Evolutionary conservation across 2,113 vertebrate species (phyloP).

Genomic region (Etheostoma cragini): DNA sequence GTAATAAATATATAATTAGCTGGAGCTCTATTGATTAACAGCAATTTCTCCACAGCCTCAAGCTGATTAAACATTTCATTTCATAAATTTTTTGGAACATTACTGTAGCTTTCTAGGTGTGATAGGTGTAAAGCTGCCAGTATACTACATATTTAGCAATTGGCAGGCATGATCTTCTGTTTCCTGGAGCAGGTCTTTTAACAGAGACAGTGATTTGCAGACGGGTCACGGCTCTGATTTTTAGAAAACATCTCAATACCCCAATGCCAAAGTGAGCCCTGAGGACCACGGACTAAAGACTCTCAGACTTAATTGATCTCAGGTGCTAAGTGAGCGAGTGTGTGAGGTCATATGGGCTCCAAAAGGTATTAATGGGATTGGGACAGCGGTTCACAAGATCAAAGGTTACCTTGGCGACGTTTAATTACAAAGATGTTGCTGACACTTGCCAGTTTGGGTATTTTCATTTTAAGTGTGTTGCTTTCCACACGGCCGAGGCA

Average conservation of each 20-base stretch:
- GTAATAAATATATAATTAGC: constrained; percentile 62
- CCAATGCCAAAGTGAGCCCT: too few relatives aligned
- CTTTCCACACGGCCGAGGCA: too few relatives aligned
- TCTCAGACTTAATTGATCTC: too few relatives aligned
- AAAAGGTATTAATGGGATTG: too few relatives aligned
- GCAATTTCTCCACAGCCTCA: constrained; percentile 26
- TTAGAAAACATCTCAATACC: neutral
- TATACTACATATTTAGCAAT: neutral
- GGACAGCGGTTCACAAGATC: too few relatives aligned
- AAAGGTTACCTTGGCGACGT: too few relatives aligned
- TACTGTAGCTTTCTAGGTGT: constrained; percentile 11
- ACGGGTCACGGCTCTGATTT: neutral
- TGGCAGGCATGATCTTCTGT: neutral
- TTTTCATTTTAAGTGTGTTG: too few relatives aligned
- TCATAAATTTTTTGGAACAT: constrained; percentile 25
- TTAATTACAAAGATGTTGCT: too few relatives aligned
- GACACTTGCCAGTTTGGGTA: too few relatives aligned
- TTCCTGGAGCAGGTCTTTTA: constrained; percentile 22
- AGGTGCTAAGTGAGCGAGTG: too few relatives aligned
- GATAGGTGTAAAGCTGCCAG: constrained; percentile 7
- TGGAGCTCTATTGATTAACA: constrained; percentile 53
- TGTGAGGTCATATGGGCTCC: too few relatives aligned
- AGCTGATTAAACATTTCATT: constrained; percentile 46
- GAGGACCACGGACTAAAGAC: too few relatives aligned
- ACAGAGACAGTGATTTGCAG: constrained; percentile 6